phyloP scores from a whole-genome alignment of 2,888 invertebrate species.

The Spodoptera exigua region DNA sequence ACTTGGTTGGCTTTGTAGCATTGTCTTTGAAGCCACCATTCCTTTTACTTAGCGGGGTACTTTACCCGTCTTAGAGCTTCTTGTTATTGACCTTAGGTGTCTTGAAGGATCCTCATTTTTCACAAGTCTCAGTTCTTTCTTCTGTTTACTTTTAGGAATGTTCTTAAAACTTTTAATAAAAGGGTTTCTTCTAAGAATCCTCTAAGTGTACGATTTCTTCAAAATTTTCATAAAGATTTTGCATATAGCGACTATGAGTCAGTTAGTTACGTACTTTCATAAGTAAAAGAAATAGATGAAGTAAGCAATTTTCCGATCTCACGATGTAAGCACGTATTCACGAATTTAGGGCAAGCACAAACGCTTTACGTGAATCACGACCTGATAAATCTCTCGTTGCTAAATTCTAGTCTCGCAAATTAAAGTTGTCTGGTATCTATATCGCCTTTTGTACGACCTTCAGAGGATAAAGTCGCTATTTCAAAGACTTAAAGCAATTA shows the following conservation, averaged over 20 bases:
- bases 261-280: too few relatives aligned
- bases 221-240: too few relatives aligned
- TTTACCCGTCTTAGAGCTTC: neutral
- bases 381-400: neutral
- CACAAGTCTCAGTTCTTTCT: neutral
- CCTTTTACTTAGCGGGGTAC: neutral
- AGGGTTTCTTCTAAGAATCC: too few relatives aligned
- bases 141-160: conserved; percentile 12
- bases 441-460: conserved; percentile 10
- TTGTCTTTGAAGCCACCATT: conserved; percentile 4
- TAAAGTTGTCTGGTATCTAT: conserved; percentile 20
- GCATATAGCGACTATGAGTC: too few relatives aligned
- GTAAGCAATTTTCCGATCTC: neutral
- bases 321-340: neutral
- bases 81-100: conserved; percentile 4
- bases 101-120: conserved; percentile 11
- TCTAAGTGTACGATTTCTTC: too few relatives aligned
- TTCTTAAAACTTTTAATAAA: too few relatives aligned
- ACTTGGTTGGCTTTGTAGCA: conserved; percentile 1
- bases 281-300: too few relatives aligned
- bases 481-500: conserved; percentile 21
- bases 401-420: conserved; percentile 22
- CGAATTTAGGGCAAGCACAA: conserved; percentile 15
- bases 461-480: conserved; percentile 17
- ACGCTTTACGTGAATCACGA: conserved; percentile 9